Conservation (phyloP, 2,797 vertebrate species). For the Mycteria americana region DNA sequence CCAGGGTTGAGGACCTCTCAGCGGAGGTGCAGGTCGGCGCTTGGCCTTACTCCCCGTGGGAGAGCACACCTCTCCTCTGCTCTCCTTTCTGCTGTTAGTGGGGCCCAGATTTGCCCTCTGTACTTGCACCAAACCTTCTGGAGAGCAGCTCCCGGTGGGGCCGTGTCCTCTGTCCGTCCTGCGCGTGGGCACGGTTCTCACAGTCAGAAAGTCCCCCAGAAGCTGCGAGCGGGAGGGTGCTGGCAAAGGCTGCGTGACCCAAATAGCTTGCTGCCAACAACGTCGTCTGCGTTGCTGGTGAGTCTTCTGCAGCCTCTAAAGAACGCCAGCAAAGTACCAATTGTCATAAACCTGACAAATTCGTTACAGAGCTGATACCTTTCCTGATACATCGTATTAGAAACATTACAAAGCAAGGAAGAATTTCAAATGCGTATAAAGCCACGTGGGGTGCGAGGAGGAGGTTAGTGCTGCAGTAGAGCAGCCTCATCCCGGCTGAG, state of each 20-base stretch:
- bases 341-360: neutral
- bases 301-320: neutral
- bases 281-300: no score
- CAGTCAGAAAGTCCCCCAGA: neutral
- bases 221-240: neutral
- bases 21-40: neutral
- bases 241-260: neutral
- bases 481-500: neutral
- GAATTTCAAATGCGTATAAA: neutral
- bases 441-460: neutral
- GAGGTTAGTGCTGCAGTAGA: neutral
- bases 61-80: neutral
- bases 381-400: neutral
- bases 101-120: neutral
- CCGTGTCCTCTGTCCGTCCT: rapidly evolving
- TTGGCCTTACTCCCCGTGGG: neutral
- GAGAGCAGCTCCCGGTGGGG: neutral
- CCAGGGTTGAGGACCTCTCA: neutral
- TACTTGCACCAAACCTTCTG: neutral
- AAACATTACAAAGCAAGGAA: neutral
- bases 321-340: neutral
- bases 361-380: neutral
- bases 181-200: rapidly evolving
- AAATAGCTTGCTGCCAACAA: neutral
- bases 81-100: no score